A percentile compares a stretch with the other conserved stretches of the same genome.
Evolutionary conservation across 2,888 invertebrate species (phyloP).

Genomic region (Ormyrus thymus): DNA sequence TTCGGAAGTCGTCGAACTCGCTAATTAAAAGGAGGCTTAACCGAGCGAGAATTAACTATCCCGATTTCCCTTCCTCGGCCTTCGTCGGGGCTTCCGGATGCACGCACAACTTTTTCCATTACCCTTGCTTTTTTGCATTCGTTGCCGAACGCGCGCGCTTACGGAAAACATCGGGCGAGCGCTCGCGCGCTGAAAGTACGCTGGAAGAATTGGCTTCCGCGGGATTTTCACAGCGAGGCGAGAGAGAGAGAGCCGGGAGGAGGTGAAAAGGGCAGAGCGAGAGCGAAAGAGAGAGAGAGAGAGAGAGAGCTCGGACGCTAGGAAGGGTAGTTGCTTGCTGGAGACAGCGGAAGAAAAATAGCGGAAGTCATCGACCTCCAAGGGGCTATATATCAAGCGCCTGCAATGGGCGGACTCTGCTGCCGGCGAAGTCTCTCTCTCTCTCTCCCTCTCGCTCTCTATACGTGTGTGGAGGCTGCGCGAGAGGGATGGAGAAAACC

Average conservation of each 20-base stretch:
- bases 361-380: conserved; percentile 80
- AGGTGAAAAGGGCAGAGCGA: conserved; percentile 44
- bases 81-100: no score
- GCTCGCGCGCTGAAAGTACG: conserved; percentile 32
- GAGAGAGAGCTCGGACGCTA: conserved; percentile 57
- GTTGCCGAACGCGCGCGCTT: conserved; percentile 30
- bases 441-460: neutral
- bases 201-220: conserved; percentile 53
- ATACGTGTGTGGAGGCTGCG: conserved; percentile 28
- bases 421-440: conserved; percentile 11
- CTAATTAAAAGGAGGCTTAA: conserved; percentile 1
- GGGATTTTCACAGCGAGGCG: conserved; percentile 45
- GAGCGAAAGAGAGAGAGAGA: conserved; percentile 61
- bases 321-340: conserved; percentile 75
- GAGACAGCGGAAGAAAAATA: conserved; percentile 80
- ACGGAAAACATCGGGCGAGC: conserved; percentile 9
- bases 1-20: neutral
- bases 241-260: conserved; percentile 60
- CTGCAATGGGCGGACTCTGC: conserved; percentile 63
- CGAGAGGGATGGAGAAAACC: conserved; percentile 12
- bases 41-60: neutral
- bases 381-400: conserved; percentile 77
- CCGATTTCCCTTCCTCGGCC: no score
- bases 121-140: conserved; percentile 58
- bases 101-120: conserved; percentile 43